Conservation (phyloP, 1,140 invertebrate genomes). For the Drosophila micromelanica region DNA sequence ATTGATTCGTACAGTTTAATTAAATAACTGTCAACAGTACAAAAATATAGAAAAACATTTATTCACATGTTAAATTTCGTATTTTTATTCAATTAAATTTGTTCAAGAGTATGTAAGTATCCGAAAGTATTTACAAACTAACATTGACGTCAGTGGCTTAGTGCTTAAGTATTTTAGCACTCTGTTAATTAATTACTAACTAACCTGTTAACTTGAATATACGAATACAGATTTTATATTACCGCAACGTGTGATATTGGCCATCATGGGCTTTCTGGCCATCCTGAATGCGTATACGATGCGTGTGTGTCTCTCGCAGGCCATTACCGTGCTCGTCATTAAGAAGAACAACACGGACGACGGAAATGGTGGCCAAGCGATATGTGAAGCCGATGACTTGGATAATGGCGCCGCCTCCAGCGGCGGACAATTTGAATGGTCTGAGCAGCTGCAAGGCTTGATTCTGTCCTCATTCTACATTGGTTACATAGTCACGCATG, state of each 20-base stretch:
- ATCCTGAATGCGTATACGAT: conserved; percentile 95
- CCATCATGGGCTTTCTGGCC: conserved; percentile 93
- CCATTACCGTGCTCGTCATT: conserved; percentile 94
- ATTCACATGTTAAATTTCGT: conserved; percentile 61
- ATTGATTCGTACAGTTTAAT: conserved; percentile 68
- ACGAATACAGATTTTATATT: conserved; percentile 87
- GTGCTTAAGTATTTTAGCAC: conserved; percentile 7
- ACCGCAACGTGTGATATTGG: conserved; percentile 91
- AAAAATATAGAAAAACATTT: conserved; percentile 44
- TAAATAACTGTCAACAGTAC: conserved; percentile 41
- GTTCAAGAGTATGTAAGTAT: conserved; percentile 5
- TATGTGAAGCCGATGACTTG: conserved; percentile 66
- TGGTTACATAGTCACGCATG: conserved; percentile 87
- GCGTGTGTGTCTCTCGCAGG: conserved; percentile 94
- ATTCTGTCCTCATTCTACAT: conserved; percentile 87
- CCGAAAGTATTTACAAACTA: conserved; percentile 23
- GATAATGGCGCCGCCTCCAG: conserved; percentile 35
- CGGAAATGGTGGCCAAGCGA: conserved; percentile 28
- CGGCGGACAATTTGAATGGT: conserved; percentile 66
- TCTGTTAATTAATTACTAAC: conserved; percentile 14
- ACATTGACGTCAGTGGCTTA: conserved; percentile 37
- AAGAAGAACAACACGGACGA: conserved; percentile 63
- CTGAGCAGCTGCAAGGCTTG: conserved; percentile 85
- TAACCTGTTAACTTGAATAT: conserved; percentile 11
- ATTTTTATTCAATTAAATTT: conserved; percentile 49